Base-by-base conservation (phyloP, 2,888 invertebrate species). In the Drosophila paramelanica region DNA sequence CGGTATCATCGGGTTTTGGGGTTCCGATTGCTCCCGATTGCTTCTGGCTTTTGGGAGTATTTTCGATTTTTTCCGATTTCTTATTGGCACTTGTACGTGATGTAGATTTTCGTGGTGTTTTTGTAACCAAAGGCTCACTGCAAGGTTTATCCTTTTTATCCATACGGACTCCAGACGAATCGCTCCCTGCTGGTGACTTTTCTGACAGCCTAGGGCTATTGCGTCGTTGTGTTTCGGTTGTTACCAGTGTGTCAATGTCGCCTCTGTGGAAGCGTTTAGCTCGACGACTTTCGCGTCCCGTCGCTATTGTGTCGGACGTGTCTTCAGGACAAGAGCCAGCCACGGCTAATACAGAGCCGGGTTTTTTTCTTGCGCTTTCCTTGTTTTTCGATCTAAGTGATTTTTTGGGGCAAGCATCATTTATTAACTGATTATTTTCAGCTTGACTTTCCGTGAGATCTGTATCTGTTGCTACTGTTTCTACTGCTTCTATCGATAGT, bases 161-260 rank as follows among this genome's bases (percentile, higher is more conserved):
- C n/a, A 14, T 36, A 31, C 3, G 13, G 8, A 7, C 1, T 38
- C 5, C 14, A 11, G 39, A n/a, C 14, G 20, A 46, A 23, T 36
- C 58, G 5, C 59, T 67, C 25, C 36, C 38, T 1, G 20, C 41
- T 0, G 61, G 41, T 14, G 58, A 65, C 10, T 36, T 67, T 0
- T 46, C 50, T 7, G 38, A 33, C 2, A 64, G 8, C 5, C 62
- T 61, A 2, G 78, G 62, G 31, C 60, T 81, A 23, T 14, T 60
- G 3, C 67, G 59, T 13, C 47, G 43, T 5, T 25, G 8, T 2
- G 58, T 46, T 10, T 50, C 43, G n/a, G 17, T 17, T 8, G 1
- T 27, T 36, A 33, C 31, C 0, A 10, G 3, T 6, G 45, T 3
- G 14, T 39, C 23, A 7, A 39, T 14, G 2, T 77, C 62, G 13